These are phyloP conservation scores for Prinia subflava DNA, from an alignment of 2,113 vertebrate genomes.

Conservation along the genomic window DNA sequence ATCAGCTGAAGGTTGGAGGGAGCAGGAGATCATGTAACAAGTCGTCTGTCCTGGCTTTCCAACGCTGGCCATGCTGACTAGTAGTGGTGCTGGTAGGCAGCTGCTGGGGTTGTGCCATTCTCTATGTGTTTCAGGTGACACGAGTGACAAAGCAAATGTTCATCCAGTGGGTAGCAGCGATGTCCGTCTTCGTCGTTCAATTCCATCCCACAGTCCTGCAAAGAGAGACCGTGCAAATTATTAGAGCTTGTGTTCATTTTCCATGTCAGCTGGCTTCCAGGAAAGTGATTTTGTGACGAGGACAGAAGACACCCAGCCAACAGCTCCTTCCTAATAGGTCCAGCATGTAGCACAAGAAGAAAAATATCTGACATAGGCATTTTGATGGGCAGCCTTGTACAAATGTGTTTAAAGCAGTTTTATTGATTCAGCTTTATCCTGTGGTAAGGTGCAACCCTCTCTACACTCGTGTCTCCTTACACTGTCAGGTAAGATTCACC, in stretches of 20 bases:
- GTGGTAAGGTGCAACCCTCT: neutral
- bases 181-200: conserved; percentile 92
- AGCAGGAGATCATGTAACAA: neutral
- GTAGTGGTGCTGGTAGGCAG: conserved; percentile 71
- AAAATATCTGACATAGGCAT: neutral
- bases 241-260: neutral
- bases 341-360: neutral
- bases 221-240: neutral
- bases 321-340: neutral
- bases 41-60: neutral
- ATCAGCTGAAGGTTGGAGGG: neutral
- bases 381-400: neutral
- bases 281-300: neutral
- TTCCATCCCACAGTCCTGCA: conserved; percentile 91
- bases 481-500: neutral
- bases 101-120: conserved; percentile 58
- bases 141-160: conserved; percentile 89
- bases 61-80: neutral
- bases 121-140: conserved; percentile 92
- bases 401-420: neutral
- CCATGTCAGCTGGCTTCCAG: neutral
- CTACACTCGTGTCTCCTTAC: neutral
- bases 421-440: neutral
- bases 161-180: conserved; percentile 92
- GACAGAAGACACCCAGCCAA: neutral